A percentile compares a stretch with the other conserved stretches of the same genome.
These are phyloP conservation scores for Chironomus striatipennis DNA, from an alignment of 1,140 invertebrate genomes.

Conservation along the genomic window DNA sequence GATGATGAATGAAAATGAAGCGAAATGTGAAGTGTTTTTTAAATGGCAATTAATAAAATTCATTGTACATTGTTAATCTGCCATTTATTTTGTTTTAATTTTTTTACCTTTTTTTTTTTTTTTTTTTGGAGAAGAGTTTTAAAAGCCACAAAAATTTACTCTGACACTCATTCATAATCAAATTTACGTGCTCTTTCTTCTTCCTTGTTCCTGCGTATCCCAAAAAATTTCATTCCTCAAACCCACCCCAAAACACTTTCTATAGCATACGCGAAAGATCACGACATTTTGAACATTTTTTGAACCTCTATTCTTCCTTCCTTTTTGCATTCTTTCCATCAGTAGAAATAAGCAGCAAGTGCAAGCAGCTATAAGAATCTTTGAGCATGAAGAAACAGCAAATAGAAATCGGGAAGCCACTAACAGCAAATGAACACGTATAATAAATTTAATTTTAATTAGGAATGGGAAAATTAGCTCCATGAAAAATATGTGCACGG, in stretches of 20 bases:
- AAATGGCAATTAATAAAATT: background rate
- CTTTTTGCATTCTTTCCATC: background rate
- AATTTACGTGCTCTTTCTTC: conserved; percentile 9
- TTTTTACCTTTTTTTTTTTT: too few relatives aligned
- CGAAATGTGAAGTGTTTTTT: background rate
- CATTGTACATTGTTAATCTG: background rate
- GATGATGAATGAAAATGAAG: too few relatives aligned
- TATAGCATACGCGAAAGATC: background rate
- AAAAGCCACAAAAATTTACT: conserved; percentile 21
- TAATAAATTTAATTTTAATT: conserved; percentile 24
- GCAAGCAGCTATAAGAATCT: conserved; percentile 9
- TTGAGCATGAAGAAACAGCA: background rate
- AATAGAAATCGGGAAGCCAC: background rate
- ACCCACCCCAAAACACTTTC: too few relatives aligned
- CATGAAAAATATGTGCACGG: conserved; percentile 17
- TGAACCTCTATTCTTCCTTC: too few relatives aligned
- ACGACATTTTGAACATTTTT: background rate
- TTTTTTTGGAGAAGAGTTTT: background rate
- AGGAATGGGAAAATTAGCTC: conserved; percentile 22
- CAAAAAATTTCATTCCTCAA: background rate
- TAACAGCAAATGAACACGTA: conserved; percentile 17
- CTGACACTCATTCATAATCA: conserved; percentile 22
- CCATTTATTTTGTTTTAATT: too few relatives aligned
- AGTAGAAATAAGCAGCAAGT: too few relatives aligned
- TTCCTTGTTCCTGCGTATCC: background rate